Base-by-base conservation (phyloP, 1,140 invertebrate species). In the Hestina assimilis region DNA sequence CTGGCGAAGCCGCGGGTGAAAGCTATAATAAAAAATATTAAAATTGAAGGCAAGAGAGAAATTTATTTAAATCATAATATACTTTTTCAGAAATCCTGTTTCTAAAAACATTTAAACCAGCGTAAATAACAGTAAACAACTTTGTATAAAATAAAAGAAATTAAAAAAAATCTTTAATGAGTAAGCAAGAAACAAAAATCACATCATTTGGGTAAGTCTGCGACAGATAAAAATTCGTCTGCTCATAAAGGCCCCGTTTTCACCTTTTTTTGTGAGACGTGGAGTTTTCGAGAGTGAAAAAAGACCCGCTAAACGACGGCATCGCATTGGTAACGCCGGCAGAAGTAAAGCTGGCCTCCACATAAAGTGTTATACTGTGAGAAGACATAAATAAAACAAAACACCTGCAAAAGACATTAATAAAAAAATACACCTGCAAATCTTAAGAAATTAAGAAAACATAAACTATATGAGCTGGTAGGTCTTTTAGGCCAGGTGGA, bases 201-300 rank as follows among this genome's bases (percentile, higher is more conserved):
- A 52, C 48, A 41, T 52, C 23, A 41, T 52, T 47, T 47, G 21
- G 45, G 9, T 33, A 52, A 52, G 24, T 52, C 48, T 52, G 33
- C 33, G 20, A 62, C 47, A 45, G 52, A 62, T 60, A 54, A 46
- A 56, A 48, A 54, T 47, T 35, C 40, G 29, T 56, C 29, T 20
- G 31, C 29, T 56, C 40, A 61, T 51, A 62, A 62, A 62, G 42
- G 53, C 40, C 19, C 41, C 46, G 45, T 62, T 45, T 62, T 51
- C 52, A 56, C 20, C 59, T 62, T 62, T n/a, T n/a, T 62, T 62
- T 62, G 52, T 40, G 41, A 23, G 29, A 46, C 52, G 45, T 26
- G 29, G 41, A 50, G 46, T 43, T 61, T 48, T 50, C 33, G 46
- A 47, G 23, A 45, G 41, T 19, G 17, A 24, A 52, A 61, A 61